Percentiles rank a stretch among this genome's conserved stretches.
Conservation (phyloP, 2,797 vertebrate species). For the Loriculus beryllinus region DNA sequence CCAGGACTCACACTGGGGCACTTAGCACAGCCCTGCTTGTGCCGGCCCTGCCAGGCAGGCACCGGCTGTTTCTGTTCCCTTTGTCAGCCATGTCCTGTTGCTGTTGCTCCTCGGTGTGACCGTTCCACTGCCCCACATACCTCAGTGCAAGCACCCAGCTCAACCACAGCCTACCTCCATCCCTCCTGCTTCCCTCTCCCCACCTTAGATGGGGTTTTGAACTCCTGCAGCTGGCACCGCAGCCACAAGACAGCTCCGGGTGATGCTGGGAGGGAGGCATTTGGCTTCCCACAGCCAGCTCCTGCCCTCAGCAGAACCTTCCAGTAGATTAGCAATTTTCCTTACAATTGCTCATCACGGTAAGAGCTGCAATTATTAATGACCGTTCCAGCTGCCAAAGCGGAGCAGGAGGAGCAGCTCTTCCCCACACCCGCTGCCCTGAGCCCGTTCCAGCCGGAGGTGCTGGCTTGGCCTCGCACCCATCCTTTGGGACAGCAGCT, state of each 20-base stretch:
- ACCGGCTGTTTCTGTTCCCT: not conserved
- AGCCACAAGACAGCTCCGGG: not conserved
- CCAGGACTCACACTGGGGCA: rapidly evolving
- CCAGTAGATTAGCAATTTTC: constrained; percentile 50
- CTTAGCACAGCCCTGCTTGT: not conserved
- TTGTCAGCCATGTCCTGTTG: rapidly evolving
- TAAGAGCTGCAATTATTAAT: constrained; percentile 51
- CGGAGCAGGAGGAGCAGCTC: not conserved
- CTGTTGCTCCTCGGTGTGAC: not conserved
- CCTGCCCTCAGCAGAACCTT: constrained; percentile 31
- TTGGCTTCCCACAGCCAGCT: not conserved
- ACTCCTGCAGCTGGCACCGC: rapidly evolving
- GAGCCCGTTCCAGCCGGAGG: not conserved
- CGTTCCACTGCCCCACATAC: rapidly evolving
- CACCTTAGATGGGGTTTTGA: not conserved
- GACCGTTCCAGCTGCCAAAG: constrained; percentile 40
- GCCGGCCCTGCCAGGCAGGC: not conserved
- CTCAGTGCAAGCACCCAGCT: rapidly evolving
- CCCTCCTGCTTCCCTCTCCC: not conserved
- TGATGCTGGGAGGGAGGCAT: not conserved
- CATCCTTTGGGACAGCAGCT: not conserved
- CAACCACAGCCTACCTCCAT: not conserved
- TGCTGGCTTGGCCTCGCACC: not conserved
- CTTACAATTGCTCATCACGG: constrained; percentile 25
- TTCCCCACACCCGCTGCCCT: not conserved